Evolutionary conservation across 2,113 vertebrate species (phyloP), one percentile per base, ranked within the genome.

Genomic region (Megaleporinus macrocephalus): DNA sequence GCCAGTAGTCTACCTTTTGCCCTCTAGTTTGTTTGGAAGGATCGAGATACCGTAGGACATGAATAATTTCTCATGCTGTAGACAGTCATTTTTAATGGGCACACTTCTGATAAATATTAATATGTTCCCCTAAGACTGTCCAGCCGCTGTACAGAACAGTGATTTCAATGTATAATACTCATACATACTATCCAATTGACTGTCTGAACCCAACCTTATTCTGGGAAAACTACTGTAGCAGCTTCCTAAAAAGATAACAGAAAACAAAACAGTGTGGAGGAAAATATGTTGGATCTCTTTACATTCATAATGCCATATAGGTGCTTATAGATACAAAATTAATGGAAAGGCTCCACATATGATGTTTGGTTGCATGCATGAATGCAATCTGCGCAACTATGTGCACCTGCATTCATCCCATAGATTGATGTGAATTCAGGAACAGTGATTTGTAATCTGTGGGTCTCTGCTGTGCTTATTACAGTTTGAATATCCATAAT

Each of bases 81-180:
- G 72, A 77, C 57, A 29, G 63, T 49, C 63, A 76, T 80, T 83
- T 80, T 85, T 83, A 83, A 79, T 61, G 20, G 1, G 15, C 27
- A 22, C 22, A 66, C 47, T 62, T 66, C 70, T 81, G 71, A 24
- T 83, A 66, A 83, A 86, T 81, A 83, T 83, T 78, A 81, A 86
- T 44, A 55, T 66, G 47, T 74, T 77, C 69, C 18, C 66, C 61
- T 20, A 29, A 83, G 73, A 78, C 47, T 7, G 26, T 68, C 65
- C 24, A 16, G 22, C 6, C 15, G 24, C 30, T 80, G 73, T 78
- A 73, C 24, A 44, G 49, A 57, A 68, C 18, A 5, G 20, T 1
- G 49, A 66, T 61, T 51, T 82, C 68, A 24, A 78, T 47, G 75
- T 55, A 79, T 70, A 74, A 80, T 53, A 57, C 44, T 57, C 29